Evolutionary conservation across 2,797 vertebrate genomes (phyloP).

Genomic region (Neosilurus hyrtlii): DNA sequence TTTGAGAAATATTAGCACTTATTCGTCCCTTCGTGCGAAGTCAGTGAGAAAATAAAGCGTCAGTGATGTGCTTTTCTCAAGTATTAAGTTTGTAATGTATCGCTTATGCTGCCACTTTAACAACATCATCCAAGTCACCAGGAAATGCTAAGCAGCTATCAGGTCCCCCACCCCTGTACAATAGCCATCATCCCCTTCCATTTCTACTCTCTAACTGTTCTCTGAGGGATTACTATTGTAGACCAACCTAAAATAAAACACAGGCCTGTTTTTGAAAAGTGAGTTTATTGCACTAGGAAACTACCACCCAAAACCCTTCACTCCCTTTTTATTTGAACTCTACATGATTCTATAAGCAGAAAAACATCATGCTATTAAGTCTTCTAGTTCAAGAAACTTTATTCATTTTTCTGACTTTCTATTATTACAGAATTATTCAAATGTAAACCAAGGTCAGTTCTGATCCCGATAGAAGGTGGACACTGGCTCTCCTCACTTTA

Average conservation of each 20-base stretch:
- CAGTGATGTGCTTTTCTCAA: background rate
- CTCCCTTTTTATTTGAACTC: constrained; percentile 29
- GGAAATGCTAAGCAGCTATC: background rate
- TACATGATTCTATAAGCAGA: constrained; percentile 13
- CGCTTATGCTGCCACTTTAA: background rate
- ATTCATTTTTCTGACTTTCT: background rate
- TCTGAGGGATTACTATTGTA: background rate
- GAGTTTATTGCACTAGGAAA: constrained; percentile 48
- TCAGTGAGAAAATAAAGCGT: constrained; percentile 18
- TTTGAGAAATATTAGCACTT: constrained; percentile 1
- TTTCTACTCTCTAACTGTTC: background rate
- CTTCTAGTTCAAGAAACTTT: constrained; percentile 29
- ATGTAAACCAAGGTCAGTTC: constrained; percentile 39
- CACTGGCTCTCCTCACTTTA: background rate
- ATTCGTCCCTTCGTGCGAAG: background rate
- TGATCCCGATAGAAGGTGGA: constrained; percentile 13
- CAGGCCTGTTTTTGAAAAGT: constrained; percentile 35
- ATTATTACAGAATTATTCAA: constrained; percentile 37
- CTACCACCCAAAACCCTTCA: constrained; percentile 39
- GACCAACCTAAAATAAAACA: background rate
- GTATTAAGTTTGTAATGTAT: too few species aligned
- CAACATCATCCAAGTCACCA: background rate
- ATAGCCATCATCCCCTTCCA: too few species aligned
- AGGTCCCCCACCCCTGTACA: background rate
- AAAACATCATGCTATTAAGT: constrained; percentile 28